A percentile compares a stretch with the other conserved stretches of the same genome.
Evolutionary conservation across 2,797 vertebrate genomes (phyloP).

Genomic region (Lagocephalus sceleratus): DNA sequence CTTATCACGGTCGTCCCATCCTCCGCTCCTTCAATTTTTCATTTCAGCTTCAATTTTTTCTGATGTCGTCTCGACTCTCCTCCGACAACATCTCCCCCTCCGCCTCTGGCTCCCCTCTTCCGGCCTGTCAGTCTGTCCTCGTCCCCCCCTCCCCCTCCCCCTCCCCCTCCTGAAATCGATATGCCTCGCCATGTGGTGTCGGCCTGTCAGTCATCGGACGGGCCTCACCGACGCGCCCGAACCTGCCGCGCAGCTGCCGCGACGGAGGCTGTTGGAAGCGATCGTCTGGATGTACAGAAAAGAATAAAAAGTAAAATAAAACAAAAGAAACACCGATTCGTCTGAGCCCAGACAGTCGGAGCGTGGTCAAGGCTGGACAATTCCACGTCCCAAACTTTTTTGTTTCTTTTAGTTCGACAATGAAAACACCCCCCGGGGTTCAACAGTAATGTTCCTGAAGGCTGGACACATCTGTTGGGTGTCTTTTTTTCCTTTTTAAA

Average conservation of each 20-base stretch:
- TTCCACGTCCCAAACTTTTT: background rate
- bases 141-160: conserved; percentile 7
- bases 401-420: too few species aligned
- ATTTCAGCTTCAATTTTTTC: conserved; percentile 72
- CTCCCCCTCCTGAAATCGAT: conserved; percentile 58
- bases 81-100: conserved; percentile 45
- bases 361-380: background rate
- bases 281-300: background rate
- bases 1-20: conserved; percentile 67
- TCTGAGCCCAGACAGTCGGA: too few species aligned
- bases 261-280: too few species aligned
- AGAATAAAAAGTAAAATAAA: too few species aligned
- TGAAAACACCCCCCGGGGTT: too few species aligned
- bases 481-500: too few species aligned
- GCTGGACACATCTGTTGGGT: too few species aligned
- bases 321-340: too few species aligned
- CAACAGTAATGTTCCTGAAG: too few species aligned
- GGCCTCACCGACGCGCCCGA: conserved; percentile 35
- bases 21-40: conserved; percentile 70
- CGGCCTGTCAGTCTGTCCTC: conserved; percentile 47
- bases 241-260: background rate
- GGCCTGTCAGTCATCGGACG: conserved; percentile 59
- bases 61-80: conserved; percentile 57
- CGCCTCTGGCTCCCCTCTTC: conserved; percentile 40
- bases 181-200: conserved; percentile 41